Base-by-base conservation (phyloP, 92 coral and sea anemone genomes). In the Isaurus tuberculatus region DNA sequence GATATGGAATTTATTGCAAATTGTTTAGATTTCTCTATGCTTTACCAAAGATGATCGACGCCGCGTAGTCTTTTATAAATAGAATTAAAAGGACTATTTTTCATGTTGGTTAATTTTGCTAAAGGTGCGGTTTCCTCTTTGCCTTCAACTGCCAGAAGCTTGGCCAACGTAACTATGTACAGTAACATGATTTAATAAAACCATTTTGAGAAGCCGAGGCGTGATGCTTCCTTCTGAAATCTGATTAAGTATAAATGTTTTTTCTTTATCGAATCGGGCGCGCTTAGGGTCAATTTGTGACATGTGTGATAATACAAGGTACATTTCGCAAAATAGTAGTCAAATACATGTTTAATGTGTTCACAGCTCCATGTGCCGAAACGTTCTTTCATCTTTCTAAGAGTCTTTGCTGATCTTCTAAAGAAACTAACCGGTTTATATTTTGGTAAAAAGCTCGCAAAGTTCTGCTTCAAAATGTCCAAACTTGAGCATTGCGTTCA, bases 1-100 rank as follows among this genome's bases (percentile, higher is more conserved):
- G 98, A 94, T 94, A 89, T 89, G 92, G 75, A 72, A 64, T 86
- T 91, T 79, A 94, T 91, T 91, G 90, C 88, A 87, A 94, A 94
- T 94, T 91, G 95, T 94, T 94, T 87, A 86, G 91, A 94, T 94
- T 91, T 86, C 88, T 75, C 51, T 79, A 71, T 73, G 73, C 33
- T 86, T 88, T 72, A 85, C 83, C 91, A 85, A 77, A 94, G 98
- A 91, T 94, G 61, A 22, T 55, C 77, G 98, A 91, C 98, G 98
- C 98, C 98, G 87, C 7, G 42, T 7, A 84, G 88, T 85, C 83
- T 89, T 94, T 73, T 86, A 84, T 86, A 92, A 84, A 94, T 89
- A 81, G 85, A 37, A 36, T 55, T 75, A 60, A 55, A 63, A 79
- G 79, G 51, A 75, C 87, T 48, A 68, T 32, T 79, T 83, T 72